phyloP scores from a whole-genome alignment of 2,113 vertebrate species.

The Cryptoleucopteryx plumbea region DNA sequence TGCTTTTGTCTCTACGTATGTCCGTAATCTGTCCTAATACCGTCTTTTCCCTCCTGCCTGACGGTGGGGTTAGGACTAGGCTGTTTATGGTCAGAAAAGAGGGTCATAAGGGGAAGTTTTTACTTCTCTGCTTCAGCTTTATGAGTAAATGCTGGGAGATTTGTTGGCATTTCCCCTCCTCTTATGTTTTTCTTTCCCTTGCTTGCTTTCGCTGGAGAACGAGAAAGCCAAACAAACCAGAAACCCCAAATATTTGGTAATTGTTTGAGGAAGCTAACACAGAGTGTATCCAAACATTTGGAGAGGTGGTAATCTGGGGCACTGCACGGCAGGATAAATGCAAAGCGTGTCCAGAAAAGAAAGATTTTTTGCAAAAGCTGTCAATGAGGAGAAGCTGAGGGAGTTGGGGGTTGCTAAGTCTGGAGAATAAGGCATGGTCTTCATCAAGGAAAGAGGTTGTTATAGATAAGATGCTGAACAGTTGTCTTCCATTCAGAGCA shows the following conservation, averaged over 20 bases:
- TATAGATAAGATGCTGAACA: background rate
- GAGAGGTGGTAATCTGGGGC: background rate
- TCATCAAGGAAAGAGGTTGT: background rate
- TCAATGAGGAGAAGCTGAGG: background rate
- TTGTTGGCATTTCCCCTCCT: background rate
- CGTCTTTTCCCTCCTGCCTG: background rate
- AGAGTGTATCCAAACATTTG: background rate
- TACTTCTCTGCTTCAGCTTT: background rate
- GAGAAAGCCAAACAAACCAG: background rate
- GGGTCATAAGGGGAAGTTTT: background rate
- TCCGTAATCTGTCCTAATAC: background rate
- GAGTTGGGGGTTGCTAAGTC: background rate
- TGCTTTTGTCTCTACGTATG: fast-evolving
- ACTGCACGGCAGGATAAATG: background rate
- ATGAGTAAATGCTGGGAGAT: background rate
- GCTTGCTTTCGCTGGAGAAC: background rate
- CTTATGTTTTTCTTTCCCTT: background rate
- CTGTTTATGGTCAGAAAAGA: background rate
- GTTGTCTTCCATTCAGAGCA: background rate
- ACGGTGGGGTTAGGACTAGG: background rate
- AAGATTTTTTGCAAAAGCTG: background rate
- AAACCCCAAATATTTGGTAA: background rate
- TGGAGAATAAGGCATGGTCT: background rate
- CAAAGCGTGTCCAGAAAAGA: background rate
- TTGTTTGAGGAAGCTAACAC: background rate